phyloP scores from a whole-genome alignment of 2,113 vertebrate genomes.

The Otus sunia region DNA sequence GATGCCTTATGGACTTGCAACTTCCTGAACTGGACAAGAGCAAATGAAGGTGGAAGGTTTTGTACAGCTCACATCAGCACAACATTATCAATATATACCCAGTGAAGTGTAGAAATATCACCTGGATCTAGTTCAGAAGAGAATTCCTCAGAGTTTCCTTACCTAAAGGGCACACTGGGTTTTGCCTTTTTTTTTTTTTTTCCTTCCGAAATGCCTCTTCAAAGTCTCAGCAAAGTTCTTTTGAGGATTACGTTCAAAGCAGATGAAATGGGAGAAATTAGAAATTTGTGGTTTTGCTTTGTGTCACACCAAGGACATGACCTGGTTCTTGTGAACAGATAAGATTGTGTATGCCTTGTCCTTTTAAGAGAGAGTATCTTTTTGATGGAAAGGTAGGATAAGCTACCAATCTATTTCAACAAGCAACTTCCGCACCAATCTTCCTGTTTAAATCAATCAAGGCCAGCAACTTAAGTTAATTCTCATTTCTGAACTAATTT shows the following conservation, averaged over 20 bases:
- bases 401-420: neutral
- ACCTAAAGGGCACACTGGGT: neutral
- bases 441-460: neutral
- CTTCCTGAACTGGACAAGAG: neutral
- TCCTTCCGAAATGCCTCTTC: neutral
- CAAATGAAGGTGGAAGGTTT: neutral
- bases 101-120: neutral
- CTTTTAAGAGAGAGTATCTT: neutral
- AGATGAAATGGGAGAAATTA: neutral
- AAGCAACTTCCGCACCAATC: neutral
- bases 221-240: neutral
- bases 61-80: neutral
- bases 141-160: neutral
- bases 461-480: neutral
- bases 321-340: neutral
- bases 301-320: neutral
- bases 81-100: neutral
- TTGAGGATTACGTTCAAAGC: neutral
- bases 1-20: neutral
- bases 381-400: neutral
- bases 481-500: neutral
- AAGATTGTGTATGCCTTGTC: fast-evolving
- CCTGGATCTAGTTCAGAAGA: neutral
- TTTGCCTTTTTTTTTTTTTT: neutral
- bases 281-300: neutral